These are phyloP conservation scores for Agrotis ipsilon DNA, from an alignment of 2,888 invertebrate genomes.

Conservation along the genomic window DNA sequence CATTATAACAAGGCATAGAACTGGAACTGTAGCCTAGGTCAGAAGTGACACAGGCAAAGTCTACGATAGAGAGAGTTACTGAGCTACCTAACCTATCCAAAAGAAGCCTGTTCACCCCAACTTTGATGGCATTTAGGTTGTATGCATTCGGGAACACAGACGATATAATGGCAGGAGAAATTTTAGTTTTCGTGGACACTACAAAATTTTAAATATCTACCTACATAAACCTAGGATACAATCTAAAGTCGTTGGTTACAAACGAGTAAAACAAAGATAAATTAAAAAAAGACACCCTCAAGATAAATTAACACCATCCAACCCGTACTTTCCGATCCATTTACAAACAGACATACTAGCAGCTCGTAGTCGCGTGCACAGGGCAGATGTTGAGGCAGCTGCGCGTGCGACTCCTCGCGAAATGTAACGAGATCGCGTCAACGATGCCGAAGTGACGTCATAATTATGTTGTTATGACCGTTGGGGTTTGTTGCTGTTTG, in stretches of 20 bases:
- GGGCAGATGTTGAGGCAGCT: slow-evolving; percentile 76
- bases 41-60: no score
- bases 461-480: slow-evolving; percentile 62
- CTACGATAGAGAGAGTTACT: no score
- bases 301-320: slow-evolving; percentile 35
- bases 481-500: slow-evolving; percentile 47
- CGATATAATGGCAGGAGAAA: no score
- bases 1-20: no score
- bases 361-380: slow-evolving; percentile 64
- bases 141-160: no score
- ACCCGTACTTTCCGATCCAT: slow-evolving; percentile 42
- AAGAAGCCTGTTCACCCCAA: no score
- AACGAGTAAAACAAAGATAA: slow-evolving; percentile 12
- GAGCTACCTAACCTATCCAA: no score
- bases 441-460: slow-evolving; percentile 58
- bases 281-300: background rate
- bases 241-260: background rate
- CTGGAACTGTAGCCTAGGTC: no score
- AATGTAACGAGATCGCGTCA: slow-evolving; percentile 63
- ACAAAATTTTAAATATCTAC: no score
- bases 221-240: background rate
- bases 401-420: slow-evolving; percentile 67
- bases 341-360: slow-evolving; percentile 31
- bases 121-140: no score
- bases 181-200: no score